These are phyloP conservation scores for Aurelia aurita DNA, from an alignment of 30 jellyfish, hydroid and myxozoan species.

Conservation along the genomic window DNA sequence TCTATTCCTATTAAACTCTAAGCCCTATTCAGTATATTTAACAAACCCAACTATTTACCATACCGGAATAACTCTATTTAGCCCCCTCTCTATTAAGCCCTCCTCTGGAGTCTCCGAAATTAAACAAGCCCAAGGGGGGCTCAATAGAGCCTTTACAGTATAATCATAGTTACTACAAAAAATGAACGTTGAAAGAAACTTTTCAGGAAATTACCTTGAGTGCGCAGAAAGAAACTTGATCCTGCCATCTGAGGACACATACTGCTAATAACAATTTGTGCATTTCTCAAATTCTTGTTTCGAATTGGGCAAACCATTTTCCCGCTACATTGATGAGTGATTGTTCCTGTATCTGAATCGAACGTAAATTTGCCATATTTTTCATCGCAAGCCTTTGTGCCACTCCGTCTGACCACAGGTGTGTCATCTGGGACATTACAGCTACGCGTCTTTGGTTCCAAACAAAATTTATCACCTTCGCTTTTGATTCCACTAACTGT, in stretches of 20 bases:
- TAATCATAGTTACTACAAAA: too few species aligned
- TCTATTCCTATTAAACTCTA: too few species aligned
- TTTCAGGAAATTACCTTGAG: constrained; percentile 14
- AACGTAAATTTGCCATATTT: constrained; percentile 62
- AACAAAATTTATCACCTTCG: constrained; percentile 57
- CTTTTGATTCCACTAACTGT: constrained; percentile 55
- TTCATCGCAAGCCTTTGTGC: constrained; percentile 46
- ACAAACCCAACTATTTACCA: too few species aligned
- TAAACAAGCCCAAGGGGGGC: too few species aligned
- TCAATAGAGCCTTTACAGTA: too few species aligned
- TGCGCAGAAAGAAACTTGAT: constrained; percentile 9
- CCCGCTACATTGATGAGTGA: constrained; percentile 78
- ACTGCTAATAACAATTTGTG: constrained; percentile 20
- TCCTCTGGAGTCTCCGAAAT: too few species aligned
- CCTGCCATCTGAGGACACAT: constrained; percentile 24
- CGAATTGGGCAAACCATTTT: constrained; percentile 73
- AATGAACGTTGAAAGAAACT: too few species aligned
- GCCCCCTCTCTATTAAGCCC: too few species aligned
- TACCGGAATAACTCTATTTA: too few species aligned
- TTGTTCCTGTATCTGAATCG: constrained; percentile 75
- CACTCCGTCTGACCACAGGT: constrained; percentile 50
- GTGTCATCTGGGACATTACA: constrained; percentile 72
- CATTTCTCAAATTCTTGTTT: neutral
- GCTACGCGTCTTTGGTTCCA: constrained; percentile 76
- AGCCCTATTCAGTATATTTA: too few species aligned